phyloP scores from a whole-genome alignment of 2,888 invertebrate genomes.

The Malthinus seriepunctatus region DNA sequence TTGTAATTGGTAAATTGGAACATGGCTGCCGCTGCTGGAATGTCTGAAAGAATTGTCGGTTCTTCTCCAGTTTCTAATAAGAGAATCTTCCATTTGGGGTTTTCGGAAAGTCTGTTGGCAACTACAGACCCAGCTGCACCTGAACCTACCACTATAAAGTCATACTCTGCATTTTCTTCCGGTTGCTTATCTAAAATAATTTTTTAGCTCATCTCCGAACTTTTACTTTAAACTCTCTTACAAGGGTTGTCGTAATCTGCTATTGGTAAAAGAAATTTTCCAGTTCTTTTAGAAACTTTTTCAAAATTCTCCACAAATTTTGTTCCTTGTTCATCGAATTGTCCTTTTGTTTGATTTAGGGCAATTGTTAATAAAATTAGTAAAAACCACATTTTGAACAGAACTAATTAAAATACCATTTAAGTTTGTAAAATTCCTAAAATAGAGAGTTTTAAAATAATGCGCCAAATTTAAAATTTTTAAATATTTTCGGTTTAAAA shows the following conservation, averaged over 20 bases:
- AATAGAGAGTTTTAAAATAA: no score
- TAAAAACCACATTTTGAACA: no score
- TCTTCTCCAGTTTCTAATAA: slow-evolving; percentile 67
- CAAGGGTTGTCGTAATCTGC: neutral
- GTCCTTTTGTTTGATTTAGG: no score
- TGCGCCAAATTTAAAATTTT: no score
- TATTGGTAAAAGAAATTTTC: neutral
- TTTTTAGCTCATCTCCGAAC: neutral
- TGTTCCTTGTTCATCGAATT: neutral
- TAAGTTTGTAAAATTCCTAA: no score
- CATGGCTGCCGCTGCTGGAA: slow-evolving; percentile 58
- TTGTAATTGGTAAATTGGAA: slow-evolving; percentile 62
- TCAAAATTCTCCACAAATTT: slow-evolving; percentile 1
- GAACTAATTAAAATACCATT: no score
- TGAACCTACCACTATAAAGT: slow-evolving; percentile 71
- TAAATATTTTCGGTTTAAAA: no score
- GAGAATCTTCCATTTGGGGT: slow-evolving; percentile 62
- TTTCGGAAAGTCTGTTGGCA: slow-evolving; percentile 71
- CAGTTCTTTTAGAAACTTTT: neutral
- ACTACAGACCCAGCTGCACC: slow-evolving; percentile 73
- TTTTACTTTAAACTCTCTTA: neutral
- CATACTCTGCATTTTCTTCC: slow-evolving; percentile 53
- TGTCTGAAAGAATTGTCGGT: slow-evolving; percentile 58
- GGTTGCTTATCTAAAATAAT: neutral
- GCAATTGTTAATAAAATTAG: no score